These are phyloP conservation scores for Diadegma fenestrale DNA, from an alignment of 2,888 invertebrate genomes.

Conservation along the genomic window DNA sequence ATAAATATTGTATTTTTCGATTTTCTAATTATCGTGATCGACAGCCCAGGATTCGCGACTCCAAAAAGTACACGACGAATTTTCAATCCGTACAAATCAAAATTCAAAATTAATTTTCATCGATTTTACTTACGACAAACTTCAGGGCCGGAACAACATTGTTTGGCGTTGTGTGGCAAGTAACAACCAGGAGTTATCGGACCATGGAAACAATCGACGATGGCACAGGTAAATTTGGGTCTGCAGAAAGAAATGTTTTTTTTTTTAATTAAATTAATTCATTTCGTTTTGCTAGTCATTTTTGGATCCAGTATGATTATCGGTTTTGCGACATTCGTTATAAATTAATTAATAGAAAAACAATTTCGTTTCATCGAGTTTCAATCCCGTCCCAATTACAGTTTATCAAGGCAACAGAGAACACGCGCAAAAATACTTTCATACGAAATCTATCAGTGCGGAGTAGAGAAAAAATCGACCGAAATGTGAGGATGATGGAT, in stretches of 20 bases:
- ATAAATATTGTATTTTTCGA: too few species aligned
- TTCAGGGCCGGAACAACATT: constrained; percentile 72
- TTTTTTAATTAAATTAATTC: neutral
- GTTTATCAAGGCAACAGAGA: too few species aligned
- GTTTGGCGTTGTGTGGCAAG: neutral
- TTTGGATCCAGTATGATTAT: neutral
- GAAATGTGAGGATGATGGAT: too few species aligned
- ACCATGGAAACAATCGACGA: constrained; percentile 71
- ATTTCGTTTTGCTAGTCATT: neutral
- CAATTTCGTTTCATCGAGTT: neutral
- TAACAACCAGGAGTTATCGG: constrained; percentile 70
- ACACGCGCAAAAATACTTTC: too few species aligned
- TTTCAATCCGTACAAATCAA: too few species aligned
- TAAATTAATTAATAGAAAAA: neutral
- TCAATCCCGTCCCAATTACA: neutral
- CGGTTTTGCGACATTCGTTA: neutral
- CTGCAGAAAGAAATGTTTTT: constrained; percentile 54
- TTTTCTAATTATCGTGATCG: too few species aligned
- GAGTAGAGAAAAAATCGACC: too few species aligned
- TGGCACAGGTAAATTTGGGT: constrained; percentile 74
- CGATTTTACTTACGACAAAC: constrained; percentile 76
- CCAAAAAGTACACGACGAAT: too few species aligned
- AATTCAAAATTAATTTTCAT: too few species aligned
- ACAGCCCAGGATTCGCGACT: too few species aligned
- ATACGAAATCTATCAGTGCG: too few species aligned